Percentiles rank a stretch among this genome's conserved stretches.
These are phyloP conservation scores for Poeciliopsis turneri DNA, from an alignment of 2,797 vertebrate species.

Conservation along the genomic window DNA sequence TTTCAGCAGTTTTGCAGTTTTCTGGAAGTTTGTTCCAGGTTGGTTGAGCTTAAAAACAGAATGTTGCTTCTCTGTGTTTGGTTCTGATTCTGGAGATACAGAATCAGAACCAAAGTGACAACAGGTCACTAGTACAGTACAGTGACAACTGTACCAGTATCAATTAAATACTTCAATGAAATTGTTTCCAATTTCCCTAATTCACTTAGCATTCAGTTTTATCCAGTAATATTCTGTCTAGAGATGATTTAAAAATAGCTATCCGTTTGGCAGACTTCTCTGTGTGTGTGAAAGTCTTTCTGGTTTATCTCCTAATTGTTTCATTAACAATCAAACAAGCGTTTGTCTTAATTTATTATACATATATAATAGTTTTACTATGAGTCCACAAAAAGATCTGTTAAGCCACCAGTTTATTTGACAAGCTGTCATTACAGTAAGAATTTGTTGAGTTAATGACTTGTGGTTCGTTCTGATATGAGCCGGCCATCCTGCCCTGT, in stretches of 20 bases:
- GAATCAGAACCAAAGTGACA: not conserved
- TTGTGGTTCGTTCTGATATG: slow-evolving; percentile 17
- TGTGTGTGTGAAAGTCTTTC: not conserved
- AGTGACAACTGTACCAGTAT: too few relatives aligned
- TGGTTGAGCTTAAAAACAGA: not conserved
- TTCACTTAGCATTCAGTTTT: slow-evolving; percentile 3
- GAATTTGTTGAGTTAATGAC: slow-evolving; percentile 18
- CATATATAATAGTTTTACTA: not conserved
- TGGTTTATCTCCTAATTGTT: not conserved
- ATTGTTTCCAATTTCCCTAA: not conserved
- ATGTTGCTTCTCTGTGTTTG: not conserved
- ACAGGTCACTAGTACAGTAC: too few relatives aligned
- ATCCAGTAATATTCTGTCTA: not conserved
- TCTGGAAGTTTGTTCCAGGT: not conserved
- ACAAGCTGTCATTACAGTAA: not conserved
- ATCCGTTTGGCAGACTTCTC: not conserved
- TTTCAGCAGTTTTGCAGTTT: not conserved
- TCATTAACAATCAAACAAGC: not conserved
- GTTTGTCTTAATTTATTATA: not conserved
- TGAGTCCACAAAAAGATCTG: not conserved
- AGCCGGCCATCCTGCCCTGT: slow-evolving; percentile 18
- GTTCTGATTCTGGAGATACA: not conserved
- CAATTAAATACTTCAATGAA: not conserved
- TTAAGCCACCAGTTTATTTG: slow-evolving; percentile 1
- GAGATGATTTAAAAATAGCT: not conserved